These are phyloP conservation scores for Acanthosepion pharaonis DNA, from an alignment of 2,888 invertebrate genomes.

Conservation along the genomic window DNA sequence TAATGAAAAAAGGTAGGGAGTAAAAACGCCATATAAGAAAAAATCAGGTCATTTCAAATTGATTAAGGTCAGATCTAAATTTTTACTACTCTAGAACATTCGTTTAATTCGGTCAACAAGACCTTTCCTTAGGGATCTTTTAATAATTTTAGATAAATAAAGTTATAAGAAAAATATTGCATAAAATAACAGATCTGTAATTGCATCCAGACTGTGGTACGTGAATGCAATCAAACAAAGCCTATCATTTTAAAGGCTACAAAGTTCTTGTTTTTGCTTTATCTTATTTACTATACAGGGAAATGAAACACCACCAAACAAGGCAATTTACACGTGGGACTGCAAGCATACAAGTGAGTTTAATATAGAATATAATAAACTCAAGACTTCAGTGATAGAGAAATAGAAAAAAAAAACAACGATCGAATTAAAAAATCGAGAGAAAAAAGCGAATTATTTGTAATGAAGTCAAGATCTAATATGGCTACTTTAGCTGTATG, in stretches of 20 bases:
- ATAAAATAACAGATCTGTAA: not conserved
- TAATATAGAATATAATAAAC: not conserved
- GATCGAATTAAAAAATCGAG: not conserved
- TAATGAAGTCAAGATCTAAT: slow-evolving; percentile 33
- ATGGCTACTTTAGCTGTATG: not conserved
- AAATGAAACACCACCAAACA: not conserved
- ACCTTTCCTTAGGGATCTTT: not conserved
- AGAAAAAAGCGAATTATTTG: not conserved
- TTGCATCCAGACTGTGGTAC: not conserved
- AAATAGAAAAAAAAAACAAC: not conserved
- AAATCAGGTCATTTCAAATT: slow-evolving; percentile 45
- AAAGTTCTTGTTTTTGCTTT: not conserved
- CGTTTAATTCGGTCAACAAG: not conserved
- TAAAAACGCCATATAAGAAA: slow-evolving; percentile 34
- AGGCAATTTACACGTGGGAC: not conserved
- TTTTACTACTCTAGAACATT: slow-evolving; percentile 10
- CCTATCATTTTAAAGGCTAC: not conserved
- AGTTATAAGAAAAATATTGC: not conserved
- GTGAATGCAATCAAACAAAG: not conserved
- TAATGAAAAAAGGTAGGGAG: not conserved
- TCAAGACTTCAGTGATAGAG: not conserved
- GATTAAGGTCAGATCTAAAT: slow-evolving; percentile 41
- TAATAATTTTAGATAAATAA: not conserved
- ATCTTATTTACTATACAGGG: not conserved
- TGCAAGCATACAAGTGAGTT: not conserved